These are phyloP conservation scores for Harlomillsia oculata DNA, from an alignment of 1,140 invertebrate genomes.

Conservation along the genomic window DNA sequence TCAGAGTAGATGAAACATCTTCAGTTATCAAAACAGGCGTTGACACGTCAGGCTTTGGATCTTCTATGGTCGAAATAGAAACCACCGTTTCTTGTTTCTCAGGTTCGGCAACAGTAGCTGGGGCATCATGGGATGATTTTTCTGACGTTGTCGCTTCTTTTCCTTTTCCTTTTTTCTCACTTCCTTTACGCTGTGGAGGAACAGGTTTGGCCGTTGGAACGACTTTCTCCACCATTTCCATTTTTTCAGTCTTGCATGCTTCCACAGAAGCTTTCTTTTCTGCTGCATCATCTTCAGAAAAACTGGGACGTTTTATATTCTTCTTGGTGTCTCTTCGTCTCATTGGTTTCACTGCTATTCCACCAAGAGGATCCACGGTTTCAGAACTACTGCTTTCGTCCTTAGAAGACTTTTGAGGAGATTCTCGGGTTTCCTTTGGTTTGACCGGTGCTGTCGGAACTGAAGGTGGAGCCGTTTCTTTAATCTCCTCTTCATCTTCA, in stretches of 20 bases:
- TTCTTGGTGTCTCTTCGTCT: slow-evolving; percentile 18
- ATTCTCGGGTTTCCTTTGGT: not conserved
- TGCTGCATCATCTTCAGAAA: slow-evolving; percentile 39
- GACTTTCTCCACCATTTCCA: not conserved
- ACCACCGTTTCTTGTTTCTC: too few species aligned
- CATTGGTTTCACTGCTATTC: slow-evolving; percentile 5
- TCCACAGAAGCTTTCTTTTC: slow-evolving; percentile 35
- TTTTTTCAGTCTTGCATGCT: too few species aligned
- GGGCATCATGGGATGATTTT: too few species aligned
- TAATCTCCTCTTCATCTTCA: slow-evolving; percentile 22
- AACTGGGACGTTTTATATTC: slow-evolving; percentile 13
- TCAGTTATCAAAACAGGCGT: too few species aligned
- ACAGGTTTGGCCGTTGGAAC: not conserved
- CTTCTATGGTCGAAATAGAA: too few species aligned
- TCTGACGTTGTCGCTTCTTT: too few species aligned
- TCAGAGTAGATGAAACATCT: too few species aligned
- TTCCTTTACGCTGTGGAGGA: too few species aligned
- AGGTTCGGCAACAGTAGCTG: too few species aligned
- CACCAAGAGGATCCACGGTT: not conserved
- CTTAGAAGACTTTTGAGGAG: not conserved
- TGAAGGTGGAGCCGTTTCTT: not conserved
- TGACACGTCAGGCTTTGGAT: too few species aligned
- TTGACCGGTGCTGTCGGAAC: not conserved
- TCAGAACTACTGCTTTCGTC: not conserved
- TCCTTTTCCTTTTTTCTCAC: too few species aligned